phyloP scores from a whole-genome alignment of 30 jellyfish, hydroid and myxozoan species.

The Euphysa ruthae region DNA sequence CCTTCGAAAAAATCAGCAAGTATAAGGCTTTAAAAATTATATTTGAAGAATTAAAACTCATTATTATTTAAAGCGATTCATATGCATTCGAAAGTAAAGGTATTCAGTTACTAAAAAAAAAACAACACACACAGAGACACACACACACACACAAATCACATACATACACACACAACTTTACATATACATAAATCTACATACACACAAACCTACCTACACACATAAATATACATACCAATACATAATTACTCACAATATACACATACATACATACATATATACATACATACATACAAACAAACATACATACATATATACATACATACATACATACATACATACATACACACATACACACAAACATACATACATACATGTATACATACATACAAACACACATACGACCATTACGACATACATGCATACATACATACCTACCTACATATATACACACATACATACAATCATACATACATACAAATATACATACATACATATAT shows the following conservation, averaged over 20 bases:
- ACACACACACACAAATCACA: too few species aligned
- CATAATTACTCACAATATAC: background rate
- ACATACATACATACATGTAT: slow-evolving; percentile 22
- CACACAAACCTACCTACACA: background rate
- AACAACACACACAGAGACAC: too few species aligned
- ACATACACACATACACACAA: slow-evolving; percentile 12
- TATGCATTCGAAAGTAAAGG: too few species aligned
- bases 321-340: slow-evolving; percentile 26
- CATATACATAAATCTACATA: background rate
- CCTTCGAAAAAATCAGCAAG: too few species aligned
- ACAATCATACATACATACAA: slow-evolving; percentile 11
- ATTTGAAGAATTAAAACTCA: too few species aligned
- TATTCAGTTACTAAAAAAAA: too few species aligned
- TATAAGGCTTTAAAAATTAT: too few species aligned
- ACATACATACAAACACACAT: slow-evolving; percentile 14
- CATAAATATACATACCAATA: background rate
- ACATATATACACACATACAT: slow-evolving; percentile 16
- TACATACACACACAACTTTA: too few species aligned
- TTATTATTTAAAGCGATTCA: too few species aligned
- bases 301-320: slow-evolving; percentile 24
- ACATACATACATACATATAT: slow-evolving; percentile 14
- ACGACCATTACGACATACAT: slow-evolving; percentile 5
- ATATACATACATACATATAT: background rate
- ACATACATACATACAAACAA: slow-evolving; percentile 16
- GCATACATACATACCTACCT: slow-evolving; percentile 15